These are phyloP conservation scores for Rambutsinella grinnellia DNA, from an alignment of 2,888 invertebrate species.

Conservation along the genomic window DNA sequence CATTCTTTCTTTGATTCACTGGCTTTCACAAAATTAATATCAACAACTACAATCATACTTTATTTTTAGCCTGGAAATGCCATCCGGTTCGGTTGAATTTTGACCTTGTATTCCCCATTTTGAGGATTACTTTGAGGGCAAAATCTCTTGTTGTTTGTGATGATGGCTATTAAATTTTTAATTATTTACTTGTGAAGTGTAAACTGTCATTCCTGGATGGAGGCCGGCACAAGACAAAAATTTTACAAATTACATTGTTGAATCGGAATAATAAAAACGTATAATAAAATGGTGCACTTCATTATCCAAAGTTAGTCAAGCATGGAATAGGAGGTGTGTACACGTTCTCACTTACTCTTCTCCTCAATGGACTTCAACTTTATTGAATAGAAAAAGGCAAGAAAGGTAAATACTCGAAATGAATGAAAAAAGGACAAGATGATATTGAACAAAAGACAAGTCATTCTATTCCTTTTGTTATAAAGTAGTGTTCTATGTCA, in stretches of 20 bases:
- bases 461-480: not conserved
- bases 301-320: slow-evolving; percentile 37
- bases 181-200: slow-evolving; percentile 32
- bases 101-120: too few relatives aligned
- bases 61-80: too few relatives aligned
- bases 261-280: not conserved
- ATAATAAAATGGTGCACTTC: slow-evolving; percentile 24
- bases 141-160: too few relatives aligned
- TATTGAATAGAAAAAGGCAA: slow-evolving; percentile 24
- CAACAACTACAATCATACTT: too few relatives aligned
- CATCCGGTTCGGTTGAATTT: too few relatives aligned
- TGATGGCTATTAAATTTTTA: too few relatives aligned
- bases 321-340: slow-evolving; percentile 43
- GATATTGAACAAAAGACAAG: not conserved
- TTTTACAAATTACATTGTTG: slow-evolving; percentile 19
- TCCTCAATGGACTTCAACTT: slow-evolving; percentile 25
- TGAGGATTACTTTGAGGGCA: too few relatives aligned
- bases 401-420: slow-evolving; percentile 34
- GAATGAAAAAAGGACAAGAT: slow-evolving; percentile 2
- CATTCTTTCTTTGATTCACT: not conserved
- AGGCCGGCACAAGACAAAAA: slow-evolving; percentile 32
- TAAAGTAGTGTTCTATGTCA: not conserved
- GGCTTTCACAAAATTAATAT: too few relatives aligned
- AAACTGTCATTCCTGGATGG: slow-evolving; percentile 7
- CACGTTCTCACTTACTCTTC: not conserved